Conservation (phyloP, 37 sponge, comb jelly and placozoan species). For the Oopsacas minuta region DNA sequence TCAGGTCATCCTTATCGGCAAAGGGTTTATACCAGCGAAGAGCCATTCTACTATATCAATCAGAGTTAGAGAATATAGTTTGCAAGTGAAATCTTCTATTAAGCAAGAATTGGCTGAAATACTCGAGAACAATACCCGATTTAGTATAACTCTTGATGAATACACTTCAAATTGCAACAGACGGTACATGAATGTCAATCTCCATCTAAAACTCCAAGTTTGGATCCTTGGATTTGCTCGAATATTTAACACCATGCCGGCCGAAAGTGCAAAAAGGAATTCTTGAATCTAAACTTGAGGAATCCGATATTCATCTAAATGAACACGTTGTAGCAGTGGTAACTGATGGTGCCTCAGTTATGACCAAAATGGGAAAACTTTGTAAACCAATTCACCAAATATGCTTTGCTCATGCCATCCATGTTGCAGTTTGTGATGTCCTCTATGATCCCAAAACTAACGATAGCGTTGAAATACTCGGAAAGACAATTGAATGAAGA, state of each 20-base stretch:
- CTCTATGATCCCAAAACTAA: neutral
- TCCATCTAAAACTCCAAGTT: neutral
- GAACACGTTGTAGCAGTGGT: neutral
- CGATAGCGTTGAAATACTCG: neutral
- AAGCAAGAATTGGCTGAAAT: constrained; percentile 4
- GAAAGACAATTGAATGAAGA: neutral
- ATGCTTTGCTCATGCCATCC: constrained; percentile 14
- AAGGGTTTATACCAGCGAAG: neutral
- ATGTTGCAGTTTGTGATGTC: constrained; percentile 17
- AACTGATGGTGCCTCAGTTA: constrained; percentile 19
- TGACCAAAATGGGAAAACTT: neutral
- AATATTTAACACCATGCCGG: constrained; percentile 10
- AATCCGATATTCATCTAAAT: constrained; percentile 9
- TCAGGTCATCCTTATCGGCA: constrained; percentile 5
- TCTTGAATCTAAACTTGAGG: neutral
- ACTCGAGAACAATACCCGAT: neutral
- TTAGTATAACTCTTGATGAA: constrained; percentile 11
- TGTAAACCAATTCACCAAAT: constrained; percentile 7
- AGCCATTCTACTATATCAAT: constrained; percentile 4
- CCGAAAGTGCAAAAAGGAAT: constrained; percentile 2
- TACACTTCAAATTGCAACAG: constrained; percentile 10
- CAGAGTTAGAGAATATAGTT: constrained; percentile 10
- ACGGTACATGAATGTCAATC: constrained; percentile 17
- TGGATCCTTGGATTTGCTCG: neutral
- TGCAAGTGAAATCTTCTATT: neutral